Evolutionary conservation across 2,888 invertebrate species (phyloP), one percentile per base, ranked within the genome.

Genomic region (Morpho achilles): DNA sequence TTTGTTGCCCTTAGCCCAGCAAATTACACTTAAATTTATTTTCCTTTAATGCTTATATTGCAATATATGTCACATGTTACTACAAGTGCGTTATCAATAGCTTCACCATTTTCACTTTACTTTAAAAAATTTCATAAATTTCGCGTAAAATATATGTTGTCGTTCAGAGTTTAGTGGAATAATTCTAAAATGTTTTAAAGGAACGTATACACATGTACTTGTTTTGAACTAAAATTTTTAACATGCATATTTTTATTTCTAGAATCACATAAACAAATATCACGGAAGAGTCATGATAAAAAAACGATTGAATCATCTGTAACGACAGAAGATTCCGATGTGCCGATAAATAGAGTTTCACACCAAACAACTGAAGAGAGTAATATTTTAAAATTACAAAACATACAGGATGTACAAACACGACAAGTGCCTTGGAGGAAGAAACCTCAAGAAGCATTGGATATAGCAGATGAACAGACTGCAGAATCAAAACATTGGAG

Each of bases 291-390:
- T 8, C 74, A 73, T 53, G 70, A 77, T 56, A 79, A 84, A 56
- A 82, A 80, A 67, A 77, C 76, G 4, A 80, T 80, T 50, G 61
- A 74, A 4, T 70, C 69, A 44, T 67, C 65, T 39, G 57, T 61
- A 1, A 70, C 61, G 50, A 56, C 69, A 42, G 70, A 79, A 65
- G 74, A 75, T 50, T 60, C 64, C 7, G 70, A 72, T 54, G 61
- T 64, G 32, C 73, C 67, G 10, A 69, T 70, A 47, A 77, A 66
- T 58, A 79, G 70, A 65, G 61, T 78, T 10, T 63, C 69, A 54
- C 84, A 79, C 66, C 77, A 85, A 71, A 74, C 80, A 3, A 85
- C 86, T 8, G 88, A 89, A 73, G 87, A 88, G 62, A 76, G 75
- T 8, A 88, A 82, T 64, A 84, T 89, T 55, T 66, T 88, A 44